These are phyloP conservation scores for Platorchestia sp. DNA, from an alignment of 1,140 invertebrate genomes.

Conservation along the genomic window DNA sequence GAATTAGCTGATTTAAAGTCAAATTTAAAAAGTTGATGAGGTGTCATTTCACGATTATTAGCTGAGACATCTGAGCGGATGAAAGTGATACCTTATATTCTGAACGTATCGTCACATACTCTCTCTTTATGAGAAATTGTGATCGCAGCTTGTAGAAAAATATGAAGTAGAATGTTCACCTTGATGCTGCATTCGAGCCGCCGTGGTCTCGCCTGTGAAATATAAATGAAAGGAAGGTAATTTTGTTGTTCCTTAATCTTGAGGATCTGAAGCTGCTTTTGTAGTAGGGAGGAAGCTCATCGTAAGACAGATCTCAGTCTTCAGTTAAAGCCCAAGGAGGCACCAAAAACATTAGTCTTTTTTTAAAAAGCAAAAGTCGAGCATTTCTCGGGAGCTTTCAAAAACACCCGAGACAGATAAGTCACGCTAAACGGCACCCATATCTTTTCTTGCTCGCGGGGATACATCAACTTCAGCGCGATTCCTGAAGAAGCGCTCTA, in stretches of 20 bases:
- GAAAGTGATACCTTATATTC: background rate
- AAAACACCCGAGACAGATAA: slow-evolving; percentile 55
- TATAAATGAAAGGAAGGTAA: slow-evolving; percentile 7
- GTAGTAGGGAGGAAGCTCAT: slow-evolving; percentile 40
- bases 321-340: slow-evolving; percentile 30
- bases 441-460: slow-evolving; percentile 44
- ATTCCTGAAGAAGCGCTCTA: slow-evolving; percentile 27
- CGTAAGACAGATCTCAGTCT: slow-evolving; percentile 46
- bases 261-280: slow-evolving; percentile 9
- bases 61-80: background rate
- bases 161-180: background rate
- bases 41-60: background rate
- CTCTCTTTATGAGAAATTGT: background rate
- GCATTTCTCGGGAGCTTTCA: slow-evolving; percentile 54
- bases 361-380: slow-evolving; percentile 53
- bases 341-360: slow-evolving; percentile 54
- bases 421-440: slow-evolving; percentile 51
- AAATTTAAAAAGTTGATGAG: no score
- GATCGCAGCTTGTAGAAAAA: background rate
- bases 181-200: background rate
- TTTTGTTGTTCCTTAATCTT: background rate
- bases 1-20: no score
- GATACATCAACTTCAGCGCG: slow-evolving; percentile 52
- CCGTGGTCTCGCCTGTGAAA: background rate
- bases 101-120: background rate